Base-by-base conservation (phyloP, 2,888 invertebrate species). In the Morinoia aosen region DNA sequence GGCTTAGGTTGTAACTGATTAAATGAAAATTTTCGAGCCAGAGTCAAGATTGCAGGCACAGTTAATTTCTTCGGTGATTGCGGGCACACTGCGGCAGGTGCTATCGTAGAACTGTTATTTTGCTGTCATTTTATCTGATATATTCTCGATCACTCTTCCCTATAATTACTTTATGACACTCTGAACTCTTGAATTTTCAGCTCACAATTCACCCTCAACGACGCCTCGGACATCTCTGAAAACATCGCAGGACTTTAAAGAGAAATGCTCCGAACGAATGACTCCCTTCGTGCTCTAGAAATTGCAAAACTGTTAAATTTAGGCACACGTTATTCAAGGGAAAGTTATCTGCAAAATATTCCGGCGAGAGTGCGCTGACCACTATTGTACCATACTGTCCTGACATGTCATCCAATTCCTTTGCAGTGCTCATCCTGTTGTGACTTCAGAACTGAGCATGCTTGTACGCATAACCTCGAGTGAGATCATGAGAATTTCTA, bases 81-180 rank as follows among this genome's bases (percentile, higher is more conserved):
- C 76, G 90, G 48, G 90, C 39, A 40, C 48, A 16, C 48, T 90
- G 90, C 48, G 90, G 90, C 90, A 90, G 14, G 90, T 90, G 90
- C 48, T 90, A 90, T 90, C 90, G 90, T 48, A 48, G 40, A 39
- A 39, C 39, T 40, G 40, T 90, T 90, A 40, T 33, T 93, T 57
- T 93, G 56, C 57, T 93, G 56, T 93, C 93, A 33, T 56, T 93
- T 93, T 93, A 57, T 93, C 93, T 93, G 57, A 93, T 56, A n/a
- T 57, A 93, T 93, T 93, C 93, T 48, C 57, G 93, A 93, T 93
- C 57, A 93, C n/a, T 93, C 57, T 57, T 93, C 93, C 56, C 90
- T 48, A 93, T 93, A 93, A 93, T 93, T 57, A 57, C 48, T 93
- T 93, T 93, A 93, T 93, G 57, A 48, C 76, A 76, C 93, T 93